A percentile compares a stretch with the other conserved stretches of the same genome.
These are phyloP conservation scores for Helogale parvula DNA, from an alignment of 2,113 vertebrate species.

Conservation along the genomic window DNA sequence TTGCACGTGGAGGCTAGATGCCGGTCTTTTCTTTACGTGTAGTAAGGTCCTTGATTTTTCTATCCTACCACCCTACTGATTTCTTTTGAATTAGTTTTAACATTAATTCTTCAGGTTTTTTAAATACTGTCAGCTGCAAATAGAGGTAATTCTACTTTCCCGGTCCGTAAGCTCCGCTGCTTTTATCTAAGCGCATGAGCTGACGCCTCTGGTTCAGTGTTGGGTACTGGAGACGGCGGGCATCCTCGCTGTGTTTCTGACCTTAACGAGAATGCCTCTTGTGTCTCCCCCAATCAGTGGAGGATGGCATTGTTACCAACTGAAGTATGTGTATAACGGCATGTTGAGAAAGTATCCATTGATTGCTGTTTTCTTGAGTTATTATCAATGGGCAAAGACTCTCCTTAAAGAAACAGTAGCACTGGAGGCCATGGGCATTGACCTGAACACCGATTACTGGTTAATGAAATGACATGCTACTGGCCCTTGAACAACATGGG, in stretches of 20 bases:
- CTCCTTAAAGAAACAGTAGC: not conserved
- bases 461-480: not conserved
- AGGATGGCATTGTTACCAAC: not conserved
- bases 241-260: not conserved
- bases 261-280: not conserved
- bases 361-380: not conserved
- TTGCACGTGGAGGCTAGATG: not conserved
- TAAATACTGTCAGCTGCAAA: not conserved
- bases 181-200: not conserved
- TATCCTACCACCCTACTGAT: not conserved
- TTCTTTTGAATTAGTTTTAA: slow-evolving; percentile 36
- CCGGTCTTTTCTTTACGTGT: not conserved
- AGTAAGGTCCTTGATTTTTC: not conserved
- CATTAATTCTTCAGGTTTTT: not conserved
- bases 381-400: not conserved
- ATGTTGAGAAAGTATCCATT: not conserved
- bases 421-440: not conserved
- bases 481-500: not conserved
- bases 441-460: not conserved
- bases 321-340: not conserved
- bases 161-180: not conserved
- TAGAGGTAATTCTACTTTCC: not conserved
- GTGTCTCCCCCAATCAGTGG: not conserved
- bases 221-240: not conserved
- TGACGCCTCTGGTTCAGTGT: not conserved